A percentile compares a stretch with the other conserved stretches of the same genome.
Evolutionary conservation across 1,140 invertebrate species (phyloP).

Genomic region (Trichonephila inaurata): DNA sequence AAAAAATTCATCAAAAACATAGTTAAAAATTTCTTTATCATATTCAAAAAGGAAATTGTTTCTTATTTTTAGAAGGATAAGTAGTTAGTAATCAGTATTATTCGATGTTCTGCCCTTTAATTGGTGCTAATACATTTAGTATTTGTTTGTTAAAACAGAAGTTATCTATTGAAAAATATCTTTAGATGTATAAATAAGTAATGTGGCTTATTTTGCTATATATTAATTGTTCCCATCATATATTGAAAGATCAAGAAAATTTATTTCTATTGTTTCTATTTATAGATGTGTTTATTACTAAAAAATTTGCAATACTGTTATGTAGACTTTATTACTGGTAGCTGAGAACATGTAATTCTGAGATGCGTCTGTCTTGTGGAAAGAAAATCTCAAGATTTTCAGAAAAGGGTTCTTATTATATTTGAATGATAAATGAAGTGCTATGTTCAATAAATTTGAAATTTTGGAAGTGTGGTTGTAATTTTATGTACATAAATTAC

Average conservation of each 20-base stretch:
- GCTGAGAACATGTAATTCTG: neutral
- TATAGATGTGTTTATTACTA: conserved; percentile 40
- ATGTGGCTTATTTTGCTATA: neutral
- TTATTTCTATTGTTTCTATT: conserved; percentile 65
- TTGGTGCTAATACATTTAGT: conserved; percentile 12
- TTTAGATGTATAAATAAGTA: neutral
- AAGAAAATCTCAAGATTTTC: conserved; percentile 43
- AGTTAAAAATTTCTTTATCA: neutral
- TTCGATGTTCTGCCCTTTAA: neutral
- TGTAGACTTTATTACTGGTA: conserved; percentile 9
- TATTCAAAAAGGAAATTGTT: neutral
- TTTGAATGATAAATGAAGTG: neutral
- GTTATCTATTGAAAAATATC: neutral
- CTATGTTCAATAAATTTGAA: conserved; percentile 15
- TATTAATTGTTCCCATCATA: conserved; percentile 15
- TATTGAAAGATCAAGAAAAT: neutral
- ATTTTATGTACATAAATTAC: conserved; percentile 67
- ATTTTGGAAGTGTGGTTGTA: conserved; percentile 49
- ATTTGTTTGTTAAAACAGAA: conserved; percentile 28
- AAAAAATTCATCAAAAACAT: neutral
- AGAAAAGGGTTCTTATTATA: neutral
- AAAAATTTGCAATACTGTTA: conserved; percentile 38
- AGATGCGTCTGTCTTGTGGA: neutral
- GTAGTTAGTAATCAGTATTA: conserved; percentile 35
- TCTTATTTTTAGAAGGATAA: neutral